Evolutionary conservation across 2,888 invertebrate species (phyloP), one percentile per base, ranked within the genome.

Genomic region (Tenthredo mesomela): DNA sequence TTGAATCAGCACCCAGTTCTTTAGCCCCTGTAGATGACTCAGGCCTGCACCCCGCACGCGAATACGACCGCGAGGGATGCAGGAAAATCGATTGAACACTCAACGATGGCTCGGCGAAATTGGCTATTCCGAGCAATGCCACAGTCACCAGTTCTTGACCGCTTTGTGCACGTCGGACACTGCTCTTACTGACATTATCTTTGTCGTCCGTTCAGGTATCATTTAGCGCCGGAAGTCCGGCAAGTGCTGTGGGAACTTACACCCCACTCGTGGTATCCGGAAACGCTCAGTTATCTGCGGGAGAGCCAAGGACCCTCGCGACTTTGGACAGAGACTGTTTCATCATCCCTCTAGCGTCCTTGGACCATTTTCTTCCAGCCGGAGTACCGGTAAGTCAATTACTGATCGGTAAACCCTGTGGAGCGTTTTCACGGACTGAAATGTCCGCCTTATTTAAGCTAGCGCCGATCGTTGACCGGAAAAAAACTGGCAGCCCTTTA

Each of bases 251-350:
- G 82, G 93, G 93, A 85, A 89, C 90, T 65, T 92, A 93, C 87
- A 91, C 92, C 83, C 92, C 92, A 47, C 90, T 93, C 37, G 90
- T 92, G 84, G 92, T 92, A 85, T 90, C 92, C 84, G 91, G 90
- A 85, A 92, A 93, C 86, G 93, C 94, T 86, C 93, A 94, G 70
- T 92, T 93, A 87, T 93, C 94, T 5, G 87, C 93, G 77, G 95
- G 96, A 78, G 96, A 96, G 92, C 96, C 97, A 65, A 96, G 96
- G 86, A 97, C 97, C 5, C 94, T 98, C 89, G 96, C 97, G 78
- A 97, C 97, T 78, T 94, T 98, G 90, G 97, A 98, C 94, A 95
- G 97, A 90, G 98, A 98, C 94, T 98, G 98, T 94, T 98, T 98
- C 94, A 98, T 98, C 93, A 98, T 98, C 93, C 98, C 98, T 9